A percentile compares a stretch with the other conserved stretches of the same genome.
phyloP scores from a whole-genome alignment of 2,797 vertebrate species.

The Alectoris magna region DNA sequence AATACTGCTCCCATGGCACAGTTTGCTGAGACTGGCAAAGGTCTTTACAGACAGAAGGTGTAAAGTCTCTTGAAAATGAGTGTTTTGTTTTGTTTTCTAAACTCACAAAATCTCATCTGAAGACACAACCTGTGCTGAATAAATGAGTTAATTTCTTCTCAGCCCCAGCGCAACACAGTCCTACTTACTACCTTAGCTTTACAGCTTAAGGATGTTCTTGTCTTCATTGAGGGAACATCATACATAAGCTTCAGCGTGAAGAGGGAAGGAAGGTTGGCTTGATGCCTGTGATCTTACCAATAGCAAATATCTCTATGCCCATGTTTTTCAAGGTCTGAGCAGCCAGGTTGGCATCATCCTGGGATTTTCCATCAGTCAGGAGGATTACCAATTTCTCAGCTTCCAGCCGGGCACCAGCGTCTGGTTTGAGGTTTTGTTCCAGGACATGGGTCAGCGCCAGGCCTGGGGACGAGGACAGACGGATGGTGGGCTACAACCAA shows the following conservation, averaged over 20 bases:
- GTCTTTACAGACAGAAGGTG: neutral
- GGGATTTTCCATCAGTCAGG: slow-evolving; percentile 95
- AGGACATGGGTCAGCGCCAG: slow-evolving; percentile 91
- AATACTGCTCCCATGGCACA: neutral
- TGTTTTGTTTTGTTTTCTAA: neutral
- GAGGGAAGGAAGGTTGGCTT: neutral
- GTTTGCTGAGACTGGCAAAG: neutral
- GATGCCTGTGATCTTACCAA: slow-evolving; percentile 83
- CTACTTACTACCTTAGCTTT: neutral
- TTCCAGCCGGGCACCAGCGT: slow-evolving; percentile 82
- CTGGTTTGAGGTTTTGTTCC: slow-evolving; percentile 87
- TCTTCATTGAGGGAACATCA: neutral
- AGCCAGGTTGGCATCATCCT: slow-evolving; percentile 88
- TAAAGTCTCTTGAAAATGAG: neutral
- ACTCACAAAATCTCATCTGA: neutral
- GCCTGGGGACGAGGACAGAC: slow-evolving; percentile 76
- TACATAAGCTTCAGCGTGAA: neutral
- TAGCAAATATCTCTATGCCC: slow-evolving; percentile 90
- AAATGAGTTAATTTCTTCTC: slow-evolving; percentile 4
- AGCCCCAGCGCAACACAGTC: neutral
- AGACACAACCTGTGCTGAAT: neutral
- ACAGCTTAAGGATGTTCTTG: neutral
- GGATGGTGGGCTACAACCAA: neutral
- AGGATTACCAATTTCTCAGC: slow-evolving; percentile 85
- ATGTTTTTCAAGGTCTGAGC: slow-evolving; percentile 85